Evolutionary conservation across 2,113 vertebrate genomes (phyloP).

Genomic region (Gymnobelideus leadbeateri): DNA sequence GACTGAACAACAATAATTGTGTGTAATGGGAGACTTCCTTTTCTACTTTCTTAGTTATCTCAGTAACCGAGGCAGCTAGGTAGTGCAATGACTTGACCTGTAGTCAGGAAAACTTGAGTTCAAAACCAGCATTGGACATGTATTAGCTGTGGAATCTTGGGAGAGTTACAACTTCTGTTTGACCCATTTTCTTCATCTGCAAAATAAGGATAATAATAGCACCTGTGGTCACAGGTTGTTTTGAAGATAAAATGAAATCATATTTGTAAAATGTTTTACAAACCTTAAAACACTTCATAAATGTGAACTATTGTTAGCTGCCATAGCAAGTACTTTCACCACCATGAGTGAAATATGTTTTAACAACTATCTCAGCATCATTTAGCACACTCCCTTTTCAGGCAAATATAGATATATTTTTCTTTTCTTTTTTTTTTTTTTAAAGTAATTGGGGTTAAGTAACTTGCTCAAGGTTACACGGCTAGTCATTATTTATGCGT

Average conservation of each 20-base stretch:
- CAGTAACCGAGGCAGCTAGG: neutral
- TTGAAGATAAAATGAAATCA: neutral
- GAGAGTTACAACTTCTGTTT: slow-evolving; percentile 23
- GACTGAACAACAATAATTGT: too few species aligned
- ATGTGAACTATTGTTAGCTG: slow-evolving; percentile 59
- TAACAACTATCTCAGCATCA: slow-evolving; percentile 67
- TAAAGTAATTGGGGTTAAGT: too few species aligned
- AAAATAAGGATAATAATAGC: neutral
- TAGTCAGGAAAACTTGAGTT: neutral
- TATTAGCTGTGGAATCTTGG: neutral
- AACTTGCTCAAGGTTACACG: too few species aligned
- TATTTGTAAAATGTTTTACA: neutral
- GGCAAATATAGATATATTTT: slow-evolving; percentile 61
- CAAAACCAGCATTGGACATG: neutral
- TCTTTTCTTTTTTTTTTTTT: too few species aligned
- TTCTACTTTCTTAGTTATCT: neutral
- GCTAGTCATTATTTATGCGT: too few species aligned
- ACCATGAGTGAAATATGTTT: slow-evolving; percentile 59
- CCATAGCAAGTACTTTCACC: slow-evolving; percentile 57
- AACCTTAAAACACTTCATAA: slow-evolving; percentile 23
- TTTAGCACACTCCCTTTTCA: neutral
- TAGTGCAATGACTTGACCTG: neutral
- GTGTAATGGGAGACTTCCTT: neutral
- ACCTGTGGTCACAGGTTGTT: neutral
- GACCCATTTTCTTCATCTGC: neutral